phyloP scores from a whole-genome alignment of 2,113 vertebrate species.

The Bagarius yarrelli region DNA sequence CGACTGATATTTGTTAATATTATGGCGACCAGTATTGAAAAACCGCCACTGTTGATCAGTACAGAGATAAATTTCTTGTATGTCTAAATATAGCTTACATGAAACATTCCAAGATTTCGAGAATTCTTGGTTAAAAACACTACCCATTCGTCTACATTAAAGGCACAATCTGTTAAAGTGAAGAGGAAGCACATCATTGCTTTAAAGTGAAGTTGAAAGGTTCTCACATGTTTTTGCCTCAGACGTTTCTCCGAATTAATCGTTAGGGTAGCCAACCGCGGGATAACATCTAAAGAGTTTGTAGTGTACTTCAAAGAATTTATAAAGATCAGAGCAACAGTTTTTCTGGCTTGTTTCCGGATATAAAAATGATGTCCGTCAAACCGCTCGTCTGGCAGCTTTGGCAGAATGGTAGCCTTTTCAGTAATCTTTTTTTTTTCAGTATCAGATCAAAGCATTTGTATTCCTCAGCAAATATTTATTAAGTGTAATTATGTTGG shows the following conservation, averaged over 20 bases:
- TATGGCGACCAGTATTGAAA: no score
- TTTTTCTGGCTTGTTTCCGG: background rate
- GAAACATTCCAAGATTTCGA: no score
- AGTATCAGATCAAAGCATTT: background rate
- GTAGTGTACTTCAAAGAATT: background rate
- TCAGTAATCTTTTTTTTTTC: background rate
- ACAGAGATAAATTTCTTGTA: no score
- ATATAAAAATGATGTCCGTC: background rate
- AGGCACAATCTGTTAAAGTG: background rate
- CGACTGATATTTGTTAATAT: no score
- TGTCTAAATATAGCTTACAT: no score
- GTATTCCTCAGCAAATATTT: slow-evolving; percentile 2
- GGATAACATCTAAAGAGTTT: background rate
- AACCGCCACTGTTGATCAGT: no score
- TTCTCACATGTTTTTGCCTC: background rate
- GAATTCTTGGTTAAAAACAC: background rate
- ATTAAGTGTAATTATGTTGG: background rate
- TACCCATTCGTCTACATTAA: background rate
- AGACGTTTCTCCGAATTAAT: background rate
- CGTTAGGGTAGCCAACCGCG: background rate
- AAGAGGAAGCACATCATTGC: background rate
- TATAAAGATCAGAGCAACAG: background rate
- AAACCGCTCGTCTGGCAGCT: background rate
- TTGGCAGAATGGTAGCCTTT: background rate
- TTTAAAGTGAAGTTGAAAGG: background rate